A percentile compares a stretch with the other conserved stretches of the same genome.
Conservation (phyloP, 2,888 invertebrate genomes). For the Nowickia ferox region DNA sequence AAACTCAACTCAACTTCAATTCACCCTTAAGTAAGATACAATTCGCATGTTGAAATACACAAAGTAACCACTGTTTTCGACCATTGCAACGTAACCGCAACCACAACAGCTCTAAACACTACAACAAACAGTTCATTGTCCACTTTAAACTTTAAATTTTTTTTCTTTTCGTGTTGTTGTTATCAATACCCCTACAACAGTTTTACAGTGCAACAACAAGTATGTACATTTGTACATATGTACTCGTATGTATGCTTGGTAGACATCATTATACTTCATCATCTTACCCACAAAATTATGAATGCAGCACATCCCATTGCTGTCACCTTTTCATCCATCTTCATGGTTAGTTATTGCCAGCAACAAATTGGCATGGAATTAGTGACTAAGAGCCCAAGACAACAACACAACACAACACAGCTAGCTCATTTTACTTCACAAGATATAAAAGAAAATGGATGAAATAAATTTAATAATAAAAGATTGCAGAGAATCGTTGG, state of each 20-base stretch:
- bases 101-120: constrained; percentile 70
- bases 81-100: constrained; percentile 70
- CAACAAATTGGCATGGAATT: constrained; percentile 29
- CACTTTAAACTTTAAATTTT: constrained; percentile 32
- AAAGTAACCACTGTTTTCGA: constrained; percentile 65
- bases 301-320: not conserved
- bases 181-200: not conserved
- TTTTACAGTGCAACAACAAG: constrained; percentile 9
- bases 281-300: constrained; percentile 5
- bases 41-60: constrained; percentile 64
- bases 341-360: constrained; percentile 1
- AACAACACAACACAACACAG: not conserved
- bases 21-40: not conserved
- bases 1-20: not conserved
- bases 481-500: no score
- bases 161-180: not conserved
- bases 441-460: no score
- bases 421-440: no score
- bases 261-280: constrained; percentile 18
- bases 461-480: no score
- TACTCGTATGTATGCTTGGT: not conserved
- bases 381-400: not conserved
- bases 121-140: constrained; percentile 39
- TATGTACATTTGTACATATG: no score
- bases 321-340: not conserved